Evolutionary conservation across 2,888 invertebrate genomes (phyloP).

Genomic region (Bimastos eiseni): DNA sequence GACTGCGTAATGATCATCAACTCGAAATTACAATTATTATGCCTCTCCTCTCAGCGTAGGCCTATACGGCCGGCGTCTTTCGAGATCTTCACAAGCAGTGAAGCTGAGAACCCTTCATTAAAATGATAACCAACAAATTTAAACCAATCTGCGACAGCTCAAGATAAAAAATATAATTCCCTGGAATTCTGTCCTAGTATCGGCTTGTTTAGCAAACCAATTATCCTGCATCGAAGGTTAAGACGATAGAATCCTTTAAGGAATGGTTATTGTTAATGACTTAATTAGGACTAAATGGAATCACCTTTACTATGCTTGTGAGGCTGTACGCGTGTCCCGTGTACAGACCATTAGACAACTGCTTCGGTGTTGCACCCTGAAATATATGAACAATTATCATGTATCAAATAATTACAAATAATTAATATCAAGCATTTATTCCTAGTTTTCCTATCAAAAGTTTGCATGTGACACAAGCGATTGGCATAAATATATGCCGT

Average conservation of each 20-base stretch:
- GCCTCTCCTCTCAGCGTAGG: no score
- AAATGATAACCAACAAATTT: no score
- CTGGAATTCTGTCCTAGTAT: no score
- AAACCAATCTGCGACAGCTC: no score
- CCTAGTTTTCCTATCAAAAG: background rate
- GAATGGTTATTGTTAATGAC: background rate
- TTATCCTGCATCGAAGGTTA: background rate
- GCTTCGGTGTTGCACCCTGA: constrained; percentile 69
- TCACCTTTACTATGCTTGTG: constrained; percentile 66
- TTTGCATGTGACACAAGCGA: background rate
- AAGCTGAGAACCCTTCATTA: no score
- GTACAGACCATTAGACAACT: constrained; percentile 66
- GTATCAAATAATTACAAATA: background rate
- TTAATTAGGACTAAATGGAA: background rate
- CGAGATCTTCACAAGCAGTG: no score
- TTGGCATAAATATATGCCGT: background rate
- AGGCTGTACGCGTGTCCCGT: constrained; percentile 61
- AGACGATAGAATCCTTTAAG: background rate
- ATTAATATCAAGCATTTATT: no score
- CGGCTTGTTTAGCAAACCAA: background rate
- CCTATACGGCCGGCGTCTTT: no score
- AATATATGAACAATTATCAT: background rate
- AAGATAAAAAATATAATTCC: no score
- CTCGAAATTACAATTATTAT: no score
- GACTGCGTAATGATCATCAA: no score